Percentiles rank a stretch among this genome's conserved stretches.
Evolutionary conservation across 2,797 vertebrate genomes (phyloP).

Genomic region (Chaetophractus vellerosus): DNA sequence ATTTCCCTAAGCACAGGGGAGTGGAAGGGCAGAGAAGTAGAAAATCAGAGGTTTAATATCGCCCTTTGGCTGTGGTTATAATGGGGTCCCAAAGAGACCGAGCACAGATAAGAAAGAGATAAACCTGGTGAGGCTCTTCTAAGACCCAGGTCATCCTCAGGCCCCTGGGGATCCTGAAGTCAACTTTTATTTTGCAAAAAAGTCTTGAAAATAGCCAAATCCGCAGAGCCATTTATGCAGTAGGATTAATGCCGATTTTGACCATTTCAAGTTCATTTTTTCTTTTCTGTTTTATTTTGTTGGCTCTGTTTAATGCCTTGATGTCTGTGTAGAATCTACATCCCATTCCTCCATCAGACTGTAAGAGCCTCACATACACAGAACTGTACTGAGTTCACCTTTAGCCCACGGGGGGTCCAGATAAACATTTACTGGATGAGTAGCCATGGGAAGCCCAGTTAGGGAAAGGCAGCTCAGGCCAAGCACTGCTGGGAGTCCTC

Average conservation of each 20-base stretch:
- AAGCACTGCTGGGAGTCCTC: neutral
- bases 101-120: slow-evolving; percentile 77
- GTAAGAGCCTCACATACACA: neutral
- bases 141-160: slow-evolving; percentile 58
- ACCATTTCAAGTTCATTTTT: neutral
- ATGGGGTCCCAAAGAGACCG: slow-evolving; percentile 65
- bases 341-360: neutral
- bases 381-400: neutral
- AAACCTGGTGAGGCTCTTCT: slow-evolving; percentile 66
- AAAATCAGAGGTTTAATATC: slow-evolving; percentile 77
- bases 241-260: slow-evolving; percentile 58
- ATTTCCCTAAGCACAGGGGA: slow-evolving; percentile 75
- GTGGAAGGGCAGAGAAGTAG: slow-evolving; percentile 60
- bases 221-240: slow-evolving; percentile 53
- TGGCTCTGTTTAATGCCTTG: neutral
- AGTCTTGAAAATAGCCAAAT: slow-evolving; percentile 58
- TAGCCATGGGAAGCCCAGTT: neutral
- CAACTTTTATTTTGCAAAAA: slow-evolving; percentile 79
- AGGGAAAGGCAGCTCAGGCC: slow-evolving; percentile 17
- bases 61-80: slow-evolving; percentile 34
- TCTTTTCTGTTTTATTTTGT: neutral
- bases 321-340: neutral
- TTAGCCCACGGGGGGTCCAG: neutral
- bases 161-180: slow-evolving; percentile 38
- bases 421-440: slow-evolving; percentile 21